Base-by-base conservation (phyloP, 2,888 invertebrate genomes). In the Pseudeuparius sepicola region DNA sequence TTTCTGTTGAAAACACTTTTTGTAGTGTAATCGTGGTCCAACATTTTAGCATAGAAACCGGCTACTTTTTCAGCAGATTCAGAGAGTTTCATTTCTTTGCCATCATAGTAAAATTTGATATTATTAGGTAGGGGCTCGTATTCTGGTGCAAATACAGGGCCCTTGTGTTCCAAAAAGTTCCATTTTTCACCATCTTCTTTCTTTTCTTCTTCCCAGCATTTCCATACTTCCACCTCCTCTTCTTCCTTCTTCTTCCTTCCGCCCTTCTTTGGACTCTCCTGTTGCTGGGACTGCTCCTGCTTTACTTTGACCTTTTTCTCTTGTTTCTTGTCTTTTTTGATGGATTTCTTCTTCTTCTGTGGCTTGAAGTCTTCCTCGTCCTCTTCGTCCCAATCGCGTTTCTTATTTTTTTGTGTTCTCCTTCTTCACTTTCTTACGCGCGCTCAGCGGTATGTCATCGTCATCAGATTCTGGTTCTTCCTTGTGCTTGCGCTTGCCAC, bases 121-220 rank as follows among this genome's bases (percentile, higher is more conserved):
- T 78, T 73, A 15, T 71, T 66, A 0, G 98, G 98, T 29, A 97
- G 59, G 3, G 79, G 85, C 50, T 92, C 93, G 61, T 99, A 99
- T 0, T 70, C 67, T 1, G 97, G 92, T 0, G 98, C 96, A 71
- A 99, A 98, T 4, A 98, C 74, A 1, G 97, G 97, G 12, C 98
- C 98, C 65, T 88, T 93, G 61, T 99, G 98, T 61, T 94, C 88
- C 50, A 99, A 68, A 53, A 75, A 86, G 41, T 71, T 78, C 98
- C 98, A 99, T 64, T 99, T 99, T 4, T 84, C 81, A 15, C 94
- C 94, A 67, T 90, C 94, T 45, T 83, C 84, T 51, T 83, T 82
- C 60, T 90, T 92, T 54, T 92, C 87, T 67, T 98, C 97, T 67
- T 96, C 93, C 90, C 97, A 98, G 88, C 89, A 89, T 72, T 87